Conservation (phyloP, 2,797 vertebrate genomes). For the Sparidentex hasta region DNA sequence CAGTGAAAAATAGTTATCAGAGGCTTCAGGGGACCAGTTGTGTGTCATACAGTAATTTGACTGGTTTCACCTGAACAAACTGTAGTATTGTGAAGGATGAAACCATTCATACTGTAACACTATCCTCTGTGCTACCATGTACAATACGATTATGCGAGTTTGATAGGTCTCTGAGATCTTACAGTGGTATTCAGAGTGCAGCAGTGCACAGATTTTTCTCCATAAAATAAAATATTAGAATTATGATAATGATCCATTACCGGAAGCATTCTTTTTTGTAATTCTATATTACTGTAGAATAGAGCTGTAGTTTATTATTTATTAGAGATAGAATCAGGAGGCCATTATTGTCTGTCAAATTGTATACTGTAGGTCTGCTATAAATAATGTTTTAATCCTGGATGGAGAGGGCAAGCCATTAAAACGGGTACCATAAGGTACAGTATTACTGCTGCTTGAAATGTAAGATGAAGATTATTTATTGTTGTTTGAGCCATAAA, state of each 20-base stretch:
- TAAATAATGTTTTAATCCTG: slow-evolving; percentile 10
- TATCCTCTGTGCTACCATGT: background rate
- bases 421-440: slow-evolving; percentile 19
- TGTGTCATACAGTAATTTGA: background rate
- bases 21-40: background rate
- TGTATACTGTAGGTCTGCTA: background rate
- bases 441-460: slow-evolving; percentile 51
- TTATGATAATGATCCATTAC: background rate
- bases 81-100: background rate
- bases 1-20: too few species aligned
- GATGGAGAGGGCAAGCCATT: slow-evolving; percentile 38
- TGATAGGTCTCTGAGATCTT: background rate
- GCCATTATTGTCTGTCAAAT: background rate
- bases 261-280: background rate
- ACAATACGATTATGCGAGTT: background rate
- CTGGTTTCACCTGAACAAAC: background rate
- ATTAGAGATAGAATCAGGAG: slow-evolving; percentile 42
- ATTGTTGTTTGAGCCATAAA: slow-evolving; percentile 66
- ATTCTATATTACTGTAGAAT: slow-evolving; percentile 20
- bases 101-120: background rate
- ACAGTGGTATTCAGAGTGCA: background rate
- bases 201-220: background rate
- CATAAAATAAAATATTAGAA: too few species aligned
- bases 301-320: slow-evolving; percentile 35
- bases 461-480: slow-evolving; percentile 47